These are phyloP conservation scores for Eospalax fontanierii DNA, from an alignment of 2,797 vertebrate species.

Conservation along the genomic window DNA sequence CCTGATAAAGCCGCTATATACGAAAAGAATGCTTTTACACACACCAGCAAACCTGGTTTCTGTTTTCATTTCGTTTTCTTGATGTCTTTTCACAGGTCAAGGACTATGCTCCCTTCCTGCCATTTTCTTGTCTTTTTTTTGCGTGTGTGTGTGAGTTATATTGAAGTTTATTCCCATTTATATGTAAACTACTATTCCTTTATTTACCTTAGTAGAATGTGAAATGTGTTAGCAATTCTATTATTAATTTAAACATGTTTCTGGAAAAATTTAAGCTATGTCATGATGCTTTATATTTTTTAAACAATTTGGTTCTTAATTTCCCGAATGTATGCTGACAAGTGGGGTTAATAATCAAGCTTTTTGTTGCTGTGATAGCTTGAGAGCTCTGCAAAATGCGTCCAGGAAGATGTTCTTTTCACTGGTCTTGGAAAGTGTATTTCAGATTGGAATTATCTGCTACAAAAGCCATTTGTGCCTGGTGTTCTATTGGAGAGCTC, in stretches of 20 bases:
- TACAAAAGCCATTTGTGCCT: too few species aligned
- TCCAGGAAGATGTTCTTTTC: not conserved
- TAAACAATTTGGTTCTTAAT: not conserved
- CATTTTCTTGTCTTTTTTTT: not conserved
- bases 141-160: not conserved
- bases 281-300: not conserved
- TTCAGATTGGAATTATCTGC: not conserved
- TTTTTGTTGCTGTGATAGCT: not conserved
- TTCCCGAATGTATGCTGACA: not conserved
- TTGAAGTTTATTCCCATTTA: slow-evolving; percentile 37
- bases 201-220: not conserved
- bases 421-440: not conserved
- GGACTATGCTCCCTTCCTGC: not conserved
- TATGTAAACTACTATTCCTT: not conserved
- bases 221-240: not conserved
- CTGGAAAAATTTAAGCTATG: not conserved
- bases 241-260: slow-evolving; percentile 29
- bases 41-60: not conserved
- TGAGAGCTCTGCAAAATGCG: not conserved
- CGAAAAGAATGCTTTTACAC: not conserved
- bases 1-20: slow-evolving; percentile 4
- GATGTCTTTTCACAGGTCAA: not conserved
- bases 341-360: not conserved
- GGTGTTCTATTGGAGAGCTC: not conserved
- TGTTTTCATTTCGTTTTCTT: slow-evolving; percentile 7